Evolutionary conservation across 2,888 invertebrate genomes (phyloP), one percentile per base, ranked within the genome.

Genomic region (Zaprionus obscuricornis): DNA sequence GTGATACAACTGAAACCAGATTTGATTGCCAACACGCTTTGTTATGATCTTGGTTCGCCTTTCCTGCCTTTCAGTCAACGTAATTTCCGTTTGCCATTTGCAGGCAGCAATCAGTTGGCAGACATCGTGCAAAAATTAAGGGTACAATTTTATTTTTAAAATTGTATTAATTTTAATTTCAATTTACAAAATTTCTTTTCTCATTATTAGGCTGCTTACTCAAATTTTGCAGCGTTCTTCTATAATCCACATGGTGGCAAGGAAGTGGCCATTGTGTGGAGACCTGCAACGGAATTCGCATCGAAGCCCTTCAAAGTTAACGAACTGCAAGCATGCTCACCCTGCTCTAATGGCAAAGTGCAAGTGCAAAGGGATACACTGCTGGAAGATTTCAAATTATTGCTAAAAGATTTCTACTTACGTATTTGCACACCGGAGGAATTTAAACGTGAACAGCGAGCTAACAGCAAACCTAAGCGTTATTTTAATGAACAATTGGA

Each of bases 201-300:
- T 5, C 0, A 3, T 74, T 90, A 91, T 8, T 89, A 96, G 95
- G 91, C 92, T 51, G 92, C 93, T 18, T 97, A 94, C 88, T 92
- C 92, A 0, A 94, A 96, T 5, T 93, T 94, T 85, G 97, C 97
- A 0, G 88, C 96, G 47, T 98, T 98, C 89, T 98, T 98, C 91
- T 94, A 97, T 90, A 96, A 98, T 90, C 91, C 92, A 0, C 96
- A 94, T 89, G 97, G 97, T n/a, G 97, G 97, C 0, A 92, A 92
- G 66, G 91, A 93, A n/a, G 94, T 98, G 64, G 96, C 94, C 0
- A 94, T 97, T 33, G 89, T 98, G 18, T 96, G 97, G 94, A 96
- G 94, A 79, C 96, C 97, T 0, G 91, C 92, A 37, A 7, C 54
- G 0, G 91, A 93, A 0, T 88, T 92, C 7, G 91, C 92, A 29